Percentiles rank a stretch among this genome's conserved stretches.
Evolutionary conservation across 2,113 vertebrate genomes (phyloP).

Genomic region (Chaetorhynchus papuensis): DNA sequence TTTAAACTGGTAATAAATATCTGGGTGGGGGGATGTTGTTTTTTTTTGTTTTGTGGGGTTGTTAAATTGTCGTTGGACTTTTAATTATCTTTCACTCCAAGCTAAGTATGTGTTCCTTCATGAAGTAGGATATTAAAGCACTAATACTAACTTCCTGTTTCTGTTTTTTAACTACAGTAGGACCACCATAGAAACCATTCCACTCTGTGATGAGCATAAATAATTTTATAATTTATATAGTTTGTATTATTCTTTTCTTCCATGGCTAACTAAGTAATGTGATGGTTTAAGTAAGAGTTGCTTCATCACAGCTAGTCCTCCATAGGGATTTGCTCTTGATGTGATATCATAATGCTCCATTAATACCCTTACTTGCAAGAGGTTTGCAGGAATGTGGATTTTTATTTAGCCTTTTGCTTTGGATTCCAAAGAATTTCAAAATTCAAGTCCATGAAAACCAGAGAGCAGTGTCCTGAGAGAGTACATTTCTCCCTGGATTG

Average conservation of each 20-base stretch:
- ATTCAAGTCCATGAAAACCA: not conserved
- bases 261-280: not conserved
- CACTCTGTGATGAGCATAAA: not conserved
- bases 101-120: not conserved
- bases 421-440: not conserved
- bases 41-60: not conserved
- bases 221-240: not conserved
- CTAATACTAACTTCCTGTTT: not conserved
- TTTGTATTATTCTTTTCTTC: not conserved
- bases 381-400: not conserved
- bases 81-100: conserved; percentile 24
- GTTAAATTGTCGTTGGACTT: not conserved
- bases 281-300: not conserved
- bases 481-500: not conserved
- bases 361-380: not conserved
- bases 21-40: not conserved
- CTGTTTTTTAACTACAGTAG: not conserved
- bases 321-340: not conserved
- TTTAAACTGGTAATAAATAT: conserved; percentile 21
- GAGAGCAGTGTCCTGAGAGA: not conserved
- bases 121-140: not conserved
- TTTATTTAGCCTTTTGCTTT: not conserved
- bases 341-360: not conserved
- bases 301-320: not conserved
- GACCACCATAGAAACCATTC: not conserved